Conservation (phyloP, 2,888 invertebrate genomes). For the Micropterix aruncella region DNA sequence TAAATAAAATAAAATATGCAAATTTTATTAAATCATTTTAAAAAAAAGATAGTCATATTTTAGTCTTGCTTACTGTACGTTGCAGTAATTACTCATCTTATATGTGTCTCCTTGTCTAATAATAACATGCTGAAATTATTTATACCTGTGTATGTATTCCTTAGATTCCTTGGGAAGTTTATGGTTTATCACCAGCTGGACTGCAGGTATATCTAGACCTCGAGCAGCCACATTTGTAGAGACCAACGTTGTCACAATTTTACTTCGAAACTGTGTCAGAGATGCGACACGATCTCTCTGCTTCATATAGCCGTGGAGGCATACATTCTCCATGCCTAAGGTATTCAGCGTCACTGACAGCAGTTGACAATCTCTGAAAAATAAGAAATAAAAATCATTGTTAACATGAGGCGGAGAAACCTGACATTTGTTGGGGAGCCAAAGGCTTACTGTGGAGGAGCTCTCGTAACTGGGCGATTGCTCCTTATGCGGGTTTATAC, state of each 20-base stretch:
- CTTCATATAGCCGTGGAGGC: conserved; percentile 86
- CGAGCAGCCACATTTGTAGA: conserved; percentile 96
- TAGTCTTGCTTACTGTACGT: too few species aligned
- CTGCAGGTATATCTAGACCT: conserved; percentile 93
- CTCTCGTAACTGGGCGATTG: too few species aligned
- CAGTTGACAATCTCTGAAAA: conserved; percentile 72
- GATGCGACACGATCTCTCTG: conserved; percentile 78
- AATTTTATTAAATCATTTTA: too few species aligned
- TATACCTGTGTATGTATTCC: conserved; percentile 86
- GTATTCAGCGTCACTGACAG: conserved; percentile 79
- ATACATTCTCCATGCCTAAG: conserved; percentile 78
- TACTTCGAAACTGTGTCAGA: conserved; percentile 80
- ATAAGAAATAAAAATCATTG: conserved; percentile 23
- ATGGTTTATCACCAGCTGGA: conserved; percentile 91
- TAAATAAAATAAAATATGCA: too few species aligned
- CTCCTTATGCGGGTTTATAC: too few species aligned
- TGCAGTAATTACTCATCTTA: too few species aligned
- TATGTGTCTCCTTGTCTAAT: too few species aligned
- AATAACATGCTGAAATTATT: too few species aligned
- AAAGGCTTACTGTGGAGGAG: too few species aligned
- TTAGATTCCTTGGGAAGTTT: conserved; percentile 81
- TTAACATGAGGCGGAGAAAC: too few species aligned
- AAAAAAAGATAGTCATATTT: too few species aligned
- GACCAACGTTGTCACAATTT: conserved; percentile 73
- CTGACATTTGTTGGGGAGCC: too few species aligned